Evolutionary conservation across 2,113 vertebrate species (phyloP).

Genomic region (Colius striatus): DNA sequence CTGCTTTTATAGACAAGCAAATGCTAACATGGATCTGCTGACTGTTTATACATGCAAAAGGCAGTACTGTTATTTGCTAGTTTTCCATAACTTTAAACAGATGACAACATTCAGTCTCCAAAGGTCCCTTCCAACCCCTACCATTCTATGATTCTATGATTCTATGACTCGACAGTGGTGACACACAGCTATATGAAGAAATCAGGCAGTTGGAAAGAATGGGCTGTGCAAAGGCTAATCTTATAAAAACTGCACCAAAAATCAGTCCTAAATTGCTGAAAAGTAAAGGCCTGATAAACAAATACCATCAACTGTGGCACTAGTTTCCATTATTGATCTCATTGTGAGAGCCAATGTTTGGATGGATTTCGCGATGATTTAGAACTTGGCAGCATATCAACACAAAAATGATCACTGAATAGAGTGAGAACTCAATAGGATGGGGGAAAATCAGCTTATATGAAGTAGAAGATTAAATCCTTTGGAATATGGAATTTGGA

Average conservation of each 20-base stretch:
- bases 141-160: too few species aligned
- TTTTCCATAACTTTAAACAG: not conserved
- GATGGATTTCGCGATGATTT: not conserved
- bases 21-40: not conserved
- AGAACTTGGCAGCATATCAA: rapidly evolving
- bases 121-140: too few species aligned
- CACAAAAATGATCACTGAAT: not conserved
- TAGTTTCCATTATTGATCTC: not conserved
- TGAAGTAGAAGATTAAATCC: not conserved
- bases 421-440: not conserved
- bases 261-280: not conserved
- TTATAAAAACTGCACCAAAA: not conserved
- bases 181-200: not conserved
- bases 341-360: not conserved
- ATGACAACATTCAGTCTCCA: not conserved
- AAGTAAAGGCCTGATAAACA: not conserved
- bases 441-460: not conserved
- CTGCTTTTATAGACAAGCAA: not conserved
- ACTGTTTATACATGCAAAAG: not conserved
- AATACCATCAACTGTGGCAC: not conserved
- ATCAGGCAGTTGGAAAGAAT: not conserved
- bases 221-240: not conserved
- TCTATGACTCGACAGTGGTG: not conserved
- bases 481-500: not conserved
- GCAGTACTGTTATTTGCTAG: not conserved